Percentiles rank a stretch among this genome's conserved stretches.
Evolutionary conservation across 2,113 vertebrate genomes (phyloP).

Genomic region (Haemorhous mexicanus): DNA sequence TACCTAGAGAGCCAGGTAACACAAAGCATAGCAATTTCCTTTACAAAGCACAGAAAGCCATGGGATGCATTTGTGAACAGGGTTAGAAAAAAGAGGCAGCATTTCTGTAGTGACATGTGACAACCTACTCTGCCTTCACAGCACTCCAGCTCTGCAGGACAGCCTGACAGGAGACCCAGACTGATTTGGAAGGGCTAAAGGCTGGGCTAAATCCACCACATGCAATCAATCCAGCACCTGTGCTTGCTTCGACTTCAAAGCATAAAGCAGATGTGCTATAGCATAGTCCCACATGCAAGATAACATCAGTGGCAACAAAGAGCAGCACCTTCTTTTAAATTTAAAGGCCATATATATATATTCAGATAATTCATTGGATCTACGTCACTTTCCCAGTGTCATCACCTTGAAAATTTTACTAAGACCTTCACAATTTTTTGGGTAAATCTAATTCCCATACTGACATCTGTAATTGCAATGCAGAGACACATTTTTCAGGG

Average conservation of each 20-base stretch:
- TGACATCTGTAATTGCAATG: background rate
- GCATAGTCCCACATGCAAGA: background rate
- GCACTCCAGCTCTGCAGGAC: background rate
- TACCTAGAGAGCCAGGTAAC: background rate
- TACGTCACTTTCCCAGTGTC: background rate
- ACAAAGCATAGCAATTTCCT: background rate
- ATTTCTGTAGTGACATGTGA: background rate
- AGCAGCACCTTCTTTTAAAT: background rate
- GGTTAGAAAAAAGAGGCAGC: background rate
- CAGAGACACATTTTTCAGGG: background rate
- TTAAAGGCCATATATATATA: background rate
- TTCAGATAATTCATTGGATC: background rate
- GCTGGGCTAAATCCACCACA: background rate
- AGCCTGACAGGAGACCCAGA: background rate
- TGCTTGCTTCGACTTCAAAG: background rate
- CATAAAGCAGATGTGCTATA: background rate
- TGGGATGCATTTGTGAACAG: background rate
- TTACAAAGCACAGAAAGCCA: background rate
- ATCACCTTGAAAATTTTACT: background rate
- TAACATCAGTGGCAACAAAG: background rate
- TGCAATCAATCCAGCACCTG: background rate
- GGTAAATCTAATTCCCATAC: background rate
- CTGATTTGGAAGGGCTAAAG: background rate
- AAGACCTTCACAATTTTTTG: background rate
- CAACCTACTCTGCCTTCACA: background rate